Conservation (phyloP, 35 echinoderm and acorn worm genomes). For the Chiridota heheva region DNA sequence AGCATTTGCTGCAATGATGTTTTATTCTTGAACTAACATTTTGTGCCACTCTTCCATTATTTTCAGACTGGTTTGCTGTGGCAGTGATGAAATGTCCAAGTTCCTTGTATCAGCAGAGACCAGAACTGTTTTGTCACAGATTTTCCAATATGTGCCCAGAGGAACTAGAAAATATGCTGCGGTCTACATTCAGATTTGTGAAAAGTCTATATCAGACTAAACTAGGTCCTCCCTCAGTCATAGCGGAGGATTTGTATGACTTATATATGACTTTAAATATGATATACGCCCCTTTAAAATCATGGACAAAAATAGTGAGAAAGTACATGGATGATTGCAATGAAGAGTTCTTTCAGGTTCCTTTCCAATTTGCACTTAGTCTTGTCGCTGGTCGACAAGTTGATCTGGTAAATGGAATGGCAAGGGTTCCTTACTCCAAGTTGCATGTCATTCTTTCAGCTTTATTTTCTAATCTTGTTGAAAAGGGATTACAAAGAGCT, state of each 20-base stretch:
- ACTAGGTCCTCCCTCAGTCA: not conserved
- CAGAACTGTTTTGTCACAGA: conserved; percentile 71
- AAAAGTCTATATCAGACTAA: conserved; percentile 7
- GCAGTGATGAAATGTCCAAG: conserved; percentile 52
- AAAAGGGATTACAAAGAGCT: conserved; percentile 52
- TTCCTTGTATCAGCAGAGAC: conserved; percentile 74
- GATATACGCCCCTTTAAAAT: conserved; percentile 7
- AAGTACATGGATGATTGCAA: conserved; percentile 65
- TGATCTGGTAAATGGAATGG: conserved; percentile 47
- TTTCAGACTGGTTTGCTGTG: conserved; percentile 54
- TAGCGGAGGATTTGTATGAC: conserved; percentile 28
- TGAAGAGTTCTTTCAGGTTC: conserved; percentile 56
- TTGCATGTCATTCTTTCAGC: conserved; percentile 68
- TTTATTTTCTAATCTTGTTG: conserved; percentile 64
- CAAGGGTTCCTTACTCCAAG: conserved; percentile 57
- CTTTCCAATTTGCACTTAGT: conserved; percentile 75
- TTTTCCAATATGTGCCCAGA: conserved; percentile 72
- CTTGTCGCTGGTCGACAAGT: conserved; percentile 60
- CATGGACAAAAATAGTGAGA: conserved; percentile 59
- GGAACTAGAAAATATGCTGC: conserved; percentile 65
- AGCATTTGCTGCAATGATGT: not conserved
- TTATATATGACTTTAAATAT: conserved; percentile 38
- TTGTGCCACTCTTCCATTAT: not conserved
- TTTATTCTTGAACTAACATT: not conserved
- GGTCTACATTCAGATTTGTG: conserved; percentile 71